These are phyloP conservation scores for Ceratina australensis DNA, from an alignment of 1,140 invertebrate genomes.

Conservation along the genomic window DNA sequence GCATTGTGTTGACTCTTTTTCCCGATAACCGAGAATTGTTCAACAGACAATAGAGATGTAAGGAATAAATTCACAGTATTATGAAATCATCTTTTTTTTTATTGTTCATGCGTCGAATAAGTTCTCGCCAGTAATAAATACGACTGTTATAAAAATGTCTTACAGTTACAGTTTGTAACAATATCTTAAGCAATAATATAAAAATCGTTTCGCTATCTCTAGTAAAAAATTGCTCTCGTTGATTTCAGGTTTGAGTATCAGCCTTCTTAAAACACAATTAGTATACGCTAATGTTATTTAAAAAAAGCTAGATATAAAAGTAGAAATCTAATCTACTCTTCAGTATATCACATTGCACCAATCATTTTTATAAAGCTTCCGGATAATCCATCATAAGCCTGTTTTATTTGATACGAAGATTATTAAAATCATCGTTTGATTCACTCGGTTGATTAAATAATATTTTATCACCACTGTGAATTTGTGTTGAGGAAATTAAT, in stretches of 20 bases:
- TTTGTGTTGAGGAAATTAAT: too few relatives aligned
- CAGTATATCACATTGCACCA: conserved; percentile 26
- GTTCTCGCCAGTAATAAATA: conserved; percentile 23
- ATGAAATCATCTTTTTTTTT: background rate
- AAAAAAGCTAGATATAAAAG: conserved; percentile 33
- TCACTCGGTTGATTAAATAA: background rate
- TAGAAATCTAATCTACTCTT: conserved; percentile 23
- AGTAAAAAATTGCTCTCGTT: background rate
- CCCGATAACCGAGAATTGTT: background rate
- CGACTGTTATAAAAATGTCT: background rate
- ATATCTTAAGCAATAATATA: background rate
- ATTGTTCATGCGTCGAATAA: background rate
- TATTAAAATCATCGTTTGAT: background rate
- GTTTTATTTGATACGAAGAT: background rate
- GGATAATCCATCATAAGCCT: background rate
- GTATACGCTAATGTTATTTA: conserved; percentile 7
- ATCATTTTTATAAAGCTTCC: background rate
- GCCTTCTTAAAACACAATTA: background rate
- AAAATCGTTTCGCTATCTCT: background rate
- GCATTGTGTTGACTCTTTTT: background rate
- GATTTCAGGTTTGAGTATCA: background rate
- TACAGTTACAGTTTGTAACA: conserved; percentile 15
- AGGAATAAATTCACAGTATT: conserved; percentile 10
- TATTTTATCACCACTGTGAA: background rate
- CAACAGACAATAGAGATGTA: background rate